Evolutionary conservation across 2,888 invertebrate genomes (phyloP).

Genomic region (Cephus sareptanus): DNA sequence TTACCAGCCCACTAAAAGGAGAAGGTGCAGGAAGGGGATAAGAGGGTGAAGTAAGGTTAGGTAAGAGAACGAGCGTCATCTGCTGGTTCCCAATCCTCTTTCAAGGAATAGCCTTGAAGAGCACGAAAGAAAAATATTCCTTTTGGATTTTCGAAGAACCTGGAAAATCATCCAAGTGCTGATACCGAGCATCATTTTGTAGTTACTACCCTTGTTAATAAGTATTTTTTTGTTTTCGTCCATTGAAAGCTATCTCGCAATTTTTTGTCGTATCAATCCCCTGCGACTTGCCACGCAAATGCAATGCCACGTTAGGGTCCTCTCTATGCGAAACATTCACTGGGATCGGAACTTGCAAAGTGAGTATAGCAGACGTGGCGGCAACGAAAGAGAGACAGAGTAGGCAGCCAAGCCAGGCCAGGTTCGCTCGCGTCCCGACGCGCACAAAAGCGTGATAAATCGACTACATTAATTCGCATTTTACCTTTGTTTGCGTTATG

Average conservation of each 20-base stretch:
- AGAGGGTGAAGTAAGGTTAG: conserved; percentile 26
- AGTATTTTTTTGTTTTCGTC: neutral
- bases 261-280: neutral
- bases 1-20: conserved; percentile 36
- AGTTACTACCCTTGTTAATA: neutral
- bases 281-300: neutral
- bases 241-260: neutral
- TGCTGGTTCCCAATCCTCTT: conserved; percentile 56
- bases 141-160: conserved; percentile 41
- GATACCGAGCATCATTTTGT: neutral
- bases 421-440: conserved; percentile 46
- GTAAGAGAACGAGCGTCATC: conserved; percentile 50
- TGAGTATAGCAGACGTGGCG: conserved; percentile 4
- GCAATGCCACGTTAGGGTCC: neutral
- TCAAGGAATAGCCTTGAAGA: conserved; percentile 37
- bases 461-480: conserved; percentile 65
- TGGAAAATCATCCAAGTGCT: neutral
- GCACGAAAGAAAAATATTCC: conserved; percentile 47
- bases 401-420: conserved; percentile 26
- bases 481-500: conserved; percentile 65
- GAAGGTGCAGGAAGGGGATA: conserved; percentile 21
- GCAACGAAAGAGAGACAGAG: conserved; percentile 24
- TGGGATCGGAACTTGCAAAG: conserved; percentile 37
- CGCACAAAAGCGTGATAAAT: conserved; percentile 66
- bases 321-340: neutral